Evolutionary conservation across 1,140 invertebrate genomes (phyloP), one percentile per base, ranked within the genome.

Genomic region (Drosophila yakuba): DNA sequence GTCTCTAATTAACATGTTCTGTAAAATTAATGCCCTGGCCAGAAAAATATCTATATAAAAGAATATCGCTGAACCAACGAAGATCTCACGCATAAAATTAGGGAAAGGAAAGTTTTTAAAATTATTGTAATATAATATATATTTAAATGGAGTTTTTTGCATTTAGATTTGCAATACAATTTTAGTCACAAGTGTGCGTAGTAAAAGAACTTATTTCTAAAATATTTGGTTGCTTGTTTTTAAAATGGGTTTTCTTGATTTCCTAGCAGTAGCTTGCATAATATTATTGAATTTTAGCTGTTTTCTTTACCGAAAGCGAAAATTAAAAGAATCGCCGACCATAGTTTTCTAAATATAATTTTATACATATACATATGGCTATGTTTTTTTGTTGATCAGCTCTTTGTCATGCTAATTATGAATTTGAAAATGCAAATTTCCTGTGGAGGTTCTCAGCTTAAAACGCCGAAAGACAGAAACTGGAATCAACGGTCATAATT

Each of bases 321-420:
- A 74, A 56, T 56, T 32, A 0, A 23, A 60, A 78, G 71, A 67
- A 63, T 57, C 45, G 54, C 62, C 39, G 55, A 60, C 55, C 60
- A 41, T 45, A 57, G 57, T 63, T 64, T 48, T 63, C 64, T 61
- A 71, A 59, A 63, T 58, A 67, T 47, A 32, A 11, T 20, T 67
- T 71, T 57, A 48, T 57, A n/a, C 17, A 17, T 17, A 17, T 17
- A 17, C 17, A 17, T 17, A 17, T 17, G 17, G 43, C 67, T 41
- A 59, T 36, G 45, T 72, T 61, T 48, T 15, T 15, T 41, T 36
- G 45, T 35, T 60, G 28, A 48, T 57, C 73, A 76, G 36, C 36
- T 71, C 36, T 82, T 64, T 83, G 59, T 80, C 60, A 83, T 84
- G 80, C 64, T 80, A 79, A 83, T 79, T 74, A 51, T 66, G 8